Evolutionary conservation across 2,113 vertebrate species (phyloP), one percentile per base, ranked within the genome.

Genomic region (Phyllopteryx taeniolatus): DNA sequence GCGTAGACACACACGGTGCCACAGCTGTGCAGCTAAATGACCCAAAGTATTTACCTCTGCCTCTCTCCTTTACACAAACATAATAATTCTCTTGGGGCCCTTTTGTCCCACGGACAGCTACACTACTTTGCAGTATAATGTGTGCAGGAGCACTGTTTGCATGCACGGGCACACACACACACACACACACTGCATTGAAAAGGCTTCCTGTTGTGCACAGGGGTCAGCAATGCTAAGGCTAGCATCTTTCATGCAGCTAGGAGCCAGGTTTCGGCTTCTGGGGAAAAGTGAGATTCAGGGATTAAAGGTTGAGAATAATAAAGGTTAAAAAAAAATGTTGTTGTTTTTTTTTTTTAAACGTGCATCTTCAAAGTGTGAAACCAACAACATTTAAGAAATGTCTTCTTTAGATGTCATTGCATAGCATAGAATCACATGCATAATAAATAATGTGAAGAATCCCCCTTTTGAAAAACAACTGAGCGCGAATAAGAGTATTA

Each of bases 11-110:
- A 77, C 75, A 79, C 73, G 49, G 72, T 47, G 84, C 57, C 86
- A 88, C 89, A 90, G 88, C 89, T 91, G 89, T 90, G 86, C 78
- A 77, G 76, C 86, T 84, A 75, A 86, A 82, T 72, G 69, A 76
- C 42, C 68, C 67, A 67, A 80, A 67, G 71, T 91, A 86, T 91
- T 90, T 89, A 64, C 89, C 71, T 80, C 81, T 70, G 73, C 78
- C 72, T 46, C 63, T 76, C 70, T 77, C 61, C 69, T 82, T 80
- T 62, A 67, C 71, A 47, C 68, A 11, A 39, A 77, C 72, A 81
- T 82, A 77, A 82, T 78, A 65, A 65, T 27, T 39, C 42, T 82
- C 83, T 75, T 69, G 62, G 68, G 60, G 51, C 57, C 61, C 80
- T 73, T 84, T 89, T 75, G 73, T 67, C 60, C 54, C 10, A 33